Conservation (phyloP, 2,797 vertebrate genomes). For the Helarctos malayanus region DNA sequence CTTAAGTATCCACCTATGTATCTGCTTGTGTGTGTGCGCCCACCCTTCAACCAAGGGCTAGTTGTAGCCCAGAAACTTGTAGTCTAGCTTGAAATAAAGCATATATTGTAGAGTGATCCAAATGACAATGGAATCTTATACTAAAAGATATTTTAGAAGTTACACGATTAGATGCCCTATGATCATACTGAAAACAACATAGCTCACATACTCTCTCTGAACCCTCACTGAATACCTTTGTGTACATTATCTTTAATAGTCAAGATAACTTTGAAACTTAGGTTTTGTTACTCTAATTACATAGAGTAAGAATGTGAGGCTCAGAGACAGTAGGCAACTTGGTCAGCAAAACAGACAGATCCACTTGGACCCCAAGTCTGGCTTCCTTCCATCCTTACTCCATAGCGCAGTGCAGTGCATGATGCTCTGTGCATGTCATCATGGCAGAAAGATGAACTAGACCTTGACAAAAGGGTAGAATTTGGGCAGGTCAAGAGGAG, state of each 20-base stretch:
- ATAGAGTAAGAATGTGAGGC: neutral
- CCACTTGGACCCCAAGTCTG: too few species aligned
- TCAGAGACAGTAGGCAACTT: neutral
- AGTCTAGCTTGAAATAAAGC: conserved; percentile 24
- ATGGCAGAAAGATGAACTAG: neutral
- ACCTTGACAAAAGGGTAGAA: neutral
- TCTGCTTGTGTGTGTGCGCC: neutral
- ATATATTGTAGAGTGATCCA: neutral
- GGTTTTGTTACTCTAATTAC: neutral
- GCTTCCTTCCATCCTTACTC: neutral
- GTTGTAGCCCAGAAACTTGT: neutral
- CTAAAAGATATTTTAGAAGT: neutral
- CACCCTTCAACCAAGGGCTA: neutral
- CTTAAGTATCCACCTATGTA: neutral
- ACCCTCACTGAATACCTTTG: neutral
- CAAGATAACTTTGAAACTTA: neutral
- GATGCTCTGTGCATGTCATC: neutral
- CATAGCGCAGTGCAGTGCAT: neutral
- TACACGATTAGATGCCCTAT: neutral
- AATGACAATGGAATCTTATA: neutral
- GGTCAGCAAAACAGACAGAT: neutral
- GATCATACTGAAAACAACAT: neutral
- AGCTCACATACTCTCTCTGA: neutral
- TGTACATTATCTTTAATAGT: neutral
- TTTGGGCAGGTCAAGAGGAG: neutral